Percentiles rank a stretch among this genome's conserved stretches.
Evolutionary conservation across 1,140 invertebrate species (phyloP).

Genomic region (Akabosia matsudoensis): DNA sequence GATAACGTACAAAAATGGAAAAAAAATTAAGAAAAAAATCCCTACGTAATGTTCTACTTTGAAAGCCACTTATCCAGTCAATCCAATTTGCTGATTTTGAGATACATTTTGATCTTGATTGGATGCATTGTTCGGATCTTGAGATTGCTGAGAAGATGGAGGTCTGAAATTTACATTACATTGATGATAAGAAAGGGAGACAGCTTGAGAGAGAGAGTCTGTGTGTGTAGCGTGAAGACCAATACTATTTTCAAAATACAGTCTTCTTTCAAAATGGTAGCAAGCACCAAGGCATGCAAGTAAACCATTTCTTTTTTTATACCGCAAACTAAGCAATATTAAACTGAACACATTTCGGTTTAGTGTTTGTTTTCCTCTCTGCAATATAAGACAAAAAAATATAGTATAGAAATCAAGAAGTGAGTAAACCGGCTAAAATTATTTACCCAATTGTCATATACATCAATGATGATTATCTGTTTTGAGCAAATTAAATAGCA

Average conservation of each 20-base stretch:
- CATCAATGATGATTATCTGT: background rate
- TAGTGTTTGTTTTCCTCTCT: slow-evolving; percentile 23
- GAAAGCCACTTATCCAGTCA: slow-evolving; percentile 20
- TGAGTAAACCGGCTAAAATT: slow-evolving; percentile 17
- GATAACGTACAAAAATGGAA: too few relatives aligned
- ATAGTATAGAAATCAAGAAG: slow-evolving; percentile 24
- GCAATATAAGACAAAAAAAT: slow-evolving; percentile 23
- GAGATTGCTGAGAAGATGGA: slow-evolving; percentile 44
- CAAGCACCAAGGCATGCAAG: slow-evolving; percentile 21
- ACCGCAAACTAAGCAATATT: slow-evolving; percentile 23
- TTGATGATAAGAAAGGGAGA: background rate
- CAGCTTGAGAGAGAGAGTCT: background rate
- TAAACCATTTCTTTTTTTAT: slow-evolving; percentile 21
- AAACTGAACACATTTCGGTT: slow-evolving; percentile 23
- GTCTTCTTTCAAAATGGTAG: slow-evolving; percentile 21
- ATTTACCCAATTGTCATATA: slow-evolving; percentile 6
- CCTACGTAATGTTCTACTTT: too few relatives aligned
- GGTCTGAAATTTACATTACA: slow-evolving; percentile 35
- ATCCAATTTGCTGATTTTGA: slow-evolving; percentile 23
- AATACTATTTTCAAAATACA: background rate
- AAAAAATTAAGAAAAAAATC: too few relatives aligned
- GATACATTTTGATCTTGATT: slow-evolving; percentile 23
- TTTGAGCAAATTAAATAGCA: slow-evolving; percentile 5
- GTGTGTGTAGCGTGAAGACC: background rate
- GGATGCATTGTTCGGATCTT: slow-evolving; percentile 36